Conservation (phyloP, 2,888 invertebrate genomes). For the Meteorus colon region DNA sequence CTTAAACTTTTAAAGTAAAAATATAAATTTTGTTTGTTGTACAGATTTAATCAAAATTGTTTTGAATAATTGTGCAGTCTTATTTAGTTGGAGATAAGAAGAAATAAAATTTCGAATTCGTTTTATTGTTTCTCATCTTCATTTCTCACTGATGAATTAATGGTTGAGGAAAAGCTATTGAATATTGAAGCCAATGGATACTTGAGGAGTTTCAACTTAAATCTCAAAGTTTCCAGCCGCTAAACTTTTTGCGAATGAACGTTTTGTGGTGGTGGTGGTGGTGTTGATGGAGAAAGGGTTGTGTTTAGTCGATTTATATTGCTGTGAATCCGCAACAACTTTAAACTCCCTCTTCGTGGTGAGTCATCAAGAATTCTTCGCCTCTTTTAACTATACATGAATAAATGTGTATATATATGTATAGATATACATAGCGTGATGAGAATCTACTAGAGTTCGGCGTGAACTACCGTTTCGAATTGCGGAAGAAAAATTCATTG, state of each 20-base stretch:
- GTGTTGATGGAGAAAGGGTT: conserved; percentile 1
- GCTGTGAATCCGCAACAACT: conserved; percentile 32
- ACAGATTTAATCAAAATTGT: too few species aligned
- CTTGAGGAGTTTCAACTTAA: conserved; percentile 33
- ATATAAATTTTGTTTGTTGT: neutral
- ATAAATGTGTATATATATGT: neutral
- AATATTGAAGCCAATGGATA: neutral
- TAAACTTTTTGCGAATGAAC: conserved; percentile 25
- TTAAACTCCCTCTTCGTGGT: conserved; percentile 25
- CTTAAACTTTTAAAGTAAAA: neutral
- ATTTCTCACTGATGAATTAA: neutral
- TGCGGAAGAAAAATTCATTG: conserved; percentile 35
- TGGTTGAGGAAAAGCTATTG: conserved; percentile 21
- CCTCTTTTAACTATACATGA: neutral
- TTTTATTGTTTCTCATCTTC: conserved; percentile 56
- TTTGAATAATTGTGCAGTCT: too few species aligned
- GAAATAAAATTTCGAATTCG: conserved; percentile 56
- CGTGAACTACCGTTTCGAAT: conserved; percentile 44
- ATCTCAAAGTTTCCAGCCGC: conserved; percentile 36
- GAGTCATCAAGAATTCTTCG: conserved; percentile 44
- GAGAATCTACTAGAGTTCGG: conserved; percentile 16
- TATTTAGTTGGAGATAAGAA: too few species aligned
- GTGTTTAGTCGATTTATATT: conserved; percentile 34
- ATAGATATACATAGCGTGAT: conserved; percentile 4
- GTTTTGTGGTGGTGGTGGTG: neutral